Evolutionary conservation across 2,797 vertebrate genomes (phyloP), one percentile per base, ranked within the genome.

Genomic region (Xiphophorus birchmanni): DNA sequence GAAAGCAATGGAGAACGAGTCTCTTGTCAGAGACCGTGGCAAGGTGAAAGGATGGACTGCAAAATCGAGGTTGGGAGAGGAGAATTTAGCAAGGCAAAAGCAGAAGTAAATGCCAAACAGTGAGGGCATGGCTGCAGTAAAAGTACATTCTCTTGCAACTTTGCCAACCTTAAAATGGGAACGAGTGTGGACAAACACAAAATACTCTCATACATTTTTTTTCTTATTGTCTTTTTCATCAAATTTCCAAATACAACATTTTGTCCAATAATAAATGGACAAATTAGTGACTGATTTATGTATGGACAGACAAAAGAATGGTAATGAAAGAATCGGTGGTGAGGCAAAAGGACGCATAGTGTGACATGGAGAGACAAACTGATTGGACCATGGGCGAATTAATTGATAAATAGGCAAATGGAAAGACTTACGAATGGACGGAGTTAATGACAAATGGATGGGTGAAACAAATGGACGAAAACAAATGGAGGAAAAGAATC

Each of bases 1-100:
- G 88, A 86, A 80, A 88, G 82, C 80, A 73, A 88, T 75, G 75
- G 83, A 18, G 73, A 81, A 81, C 81, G 75, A 80, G 72, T 48
- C 45, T 47, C 60, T 63, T 63, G 60, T 63, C 60, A 63, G 7
- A 37, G 60, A 65, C 60, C 5, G 15, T 37, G 60, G 7, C 60
- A 65, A 63, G 32, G 58, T 17, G 29, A 63, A 35, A 29, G 58
- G 58, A 63, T 6, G n/a, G 29, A 32, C 58, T 63, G 58, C 12
- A 63, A 35, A 63, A 17, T 63, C 12, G 13, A 32, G 29, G 13
- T 17, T 63, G 29, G 58, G 12, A 63, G 29, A 63, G 29, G 29
- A 35, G 32, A 65, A 65, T 65, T 65, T 65, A 65, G 60, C 60
- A 63, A 63, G 15, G 58, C 13, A 15, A 35, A 35, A 35, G 26